Base-by-base conservation (phyloP, 2,888 invertebrate genomes). In the Synanthedon formicaeformis region DNA sequence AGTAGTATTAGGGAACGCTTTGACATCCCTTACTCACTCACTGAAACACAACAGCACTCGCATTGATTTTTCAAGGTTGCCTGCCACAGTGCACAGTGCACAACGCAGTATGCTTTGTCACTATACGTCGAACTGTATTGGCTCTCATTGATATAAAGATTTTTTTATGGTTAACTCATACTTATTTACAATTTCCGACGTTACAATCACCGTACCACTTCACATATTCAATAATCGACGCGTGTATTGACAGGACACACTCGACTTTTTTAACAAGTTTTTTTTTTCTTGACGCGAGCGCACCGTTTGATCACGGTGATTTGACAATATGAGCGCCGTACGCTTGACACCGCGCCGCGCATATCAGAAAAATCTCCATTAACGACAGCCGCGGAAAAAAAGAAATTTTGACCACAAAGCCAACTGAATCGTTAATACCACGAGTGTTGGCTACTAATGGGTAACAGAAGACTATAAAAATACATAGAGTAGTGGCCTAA, bases 391-490 rank as follows among this genome's bases (percentile, higher is more conserved):
- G 73, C 70, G 73, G 74, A 79, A 78, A 80, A 82, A 61, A 78
- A 75, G 27, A 16, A 50, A 18, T 34, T 34, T 69, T 80, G 66
- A 75, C 74, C 73, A 81, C 78, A 80, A 81, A 75, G 77, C 66
- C 59, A 62, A 71, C 71, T 78, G 78, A 75, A 77, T 81, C 76
- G 81, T 81, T 81, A 82, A 82, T 81, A 55, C 40, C 80, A 79
- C 78, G 74, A 78, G 78, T 81, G 78, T 81, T 74, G 66, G 75
- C 79, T 83, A 77, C 83, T 85, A 84, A 85, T 84, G 79, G 82
- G 78, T 16, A 62, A 74, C 64, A 66, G 55, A 52, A 58, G 68
- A 58, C 58, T 58, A 63, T 45, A 34, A 62, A 57, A 54, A 57
- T 50, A 6, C 27, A 16, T 74, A 56, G 78, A 78, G 71, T 34